Conservation (phyloP, 2,797 vertebrate genomes). For the Moxostoma hubbsi region DNA sequence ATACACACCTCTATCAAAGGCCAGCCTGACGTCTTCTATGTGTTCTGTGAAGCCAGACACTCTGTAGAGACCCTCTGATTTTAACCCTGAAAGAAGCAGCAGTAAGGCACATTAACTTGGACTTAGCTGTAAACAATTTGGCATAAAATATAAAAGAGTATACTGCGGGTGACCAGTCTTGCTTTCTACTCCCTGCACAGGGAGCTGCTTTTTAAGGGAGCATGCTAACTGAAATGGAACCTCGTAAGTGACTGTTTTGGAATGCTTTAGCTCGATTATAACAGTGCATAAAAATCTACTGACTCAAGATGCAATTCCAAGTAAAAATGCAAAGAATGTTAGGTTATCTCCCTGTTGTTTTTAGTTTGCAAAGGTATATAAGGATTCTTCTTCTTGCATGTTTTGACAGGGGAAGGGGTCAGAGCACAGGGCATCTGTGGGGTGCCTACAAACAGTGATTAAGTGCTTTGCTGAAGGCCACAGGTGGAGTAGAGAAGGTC, state of each 20-base stretch:
- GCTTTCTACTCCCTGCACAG: too few relatives aligned
- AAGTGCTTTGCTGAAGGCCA: conserved; percentile 18
- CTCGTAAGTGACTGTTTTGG: too few relatives aligned
- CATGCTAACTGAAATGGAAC: too few relatives aligned
- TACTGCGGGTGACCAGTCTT: too few relatives aligned
- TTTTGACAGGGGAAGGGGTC: neutral
- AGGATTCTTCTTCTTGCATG: neutral
- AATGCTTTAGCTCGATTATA: too few relatives aligned
- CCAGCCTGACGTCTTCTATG: conserved; percentile 93
- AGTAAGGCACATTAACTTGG: neutral
- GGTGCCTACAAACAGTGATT: neutral
- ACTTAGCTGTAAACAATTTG: too few relatives aligned
- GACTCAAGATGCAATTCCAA: too few relatives aligned
- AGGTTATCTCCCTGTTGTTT: neutral
- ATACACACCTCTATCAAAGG: conserved; percentile 93
- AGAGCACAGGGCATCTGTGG: neutral
- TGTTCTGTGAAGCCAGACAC: conserved; percentile 97
- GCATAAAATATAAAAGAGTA: too few relatives aligned
- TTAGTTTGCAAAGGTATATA: neutral
- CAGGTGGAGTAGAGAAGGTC: conserved; percentile 2
- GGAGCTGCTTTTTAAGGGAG: too few relatives aligned
- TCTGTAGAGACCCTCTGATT: conserved; percentile 95
- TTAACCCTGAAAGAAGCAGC: conserved; percentile 81
- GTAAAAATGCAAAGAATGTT: too few relatives aligned
- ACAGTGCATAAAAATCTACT: too few relatives aligned